A percentile compares a stretch with the other conserved stretches of the same genome.
Evolutionary conservation across 2,888 invertebrate genomes (phyloP).

Genomic region (Leuctra nigra): DNA sequence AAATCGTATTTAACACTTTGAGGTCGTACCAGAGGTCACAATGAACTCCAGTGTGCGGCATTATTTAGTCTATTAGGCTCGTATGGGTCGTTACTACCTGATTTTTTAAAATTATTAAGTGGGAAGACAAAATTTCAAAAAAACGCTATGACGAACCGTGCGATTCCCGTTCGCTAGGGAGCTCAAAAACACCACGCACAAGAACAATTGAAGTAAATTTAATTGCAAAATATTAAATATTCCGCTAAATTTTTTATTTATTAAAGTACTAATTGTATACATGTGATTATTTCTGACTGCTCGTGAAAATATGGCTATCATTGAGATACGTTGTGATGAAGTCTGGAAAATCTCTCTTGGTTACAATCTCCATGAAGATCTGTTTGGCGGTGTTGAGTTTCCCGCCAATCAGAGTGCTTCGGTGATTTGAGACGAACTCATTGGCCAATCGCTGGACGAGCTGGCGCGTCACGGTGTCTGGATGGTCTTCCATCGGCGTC

Average conservation of each 20-base stretch:
- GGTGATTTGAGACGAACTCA: neutral
- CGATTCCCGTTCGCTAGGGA: too few species aligned
- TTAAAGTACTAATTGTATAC: neutral
- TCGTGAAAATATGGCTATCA: conserved; percentile 34
- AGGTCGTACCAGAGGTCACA: too few species aligned
- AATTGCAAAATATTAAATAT: neutral
- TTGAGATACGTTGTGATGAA: conserved; percentile 59
- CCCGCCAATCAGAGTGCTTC: neutral
- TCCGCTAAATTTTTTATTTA: neutral
- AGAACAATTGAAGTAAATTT: too few species aligned
- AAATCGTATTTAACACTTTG: too few species aligned
- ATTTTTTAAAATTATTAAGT: too few species aligned
- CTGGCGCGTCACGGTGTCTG: neutral
- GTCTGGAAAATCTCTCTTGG: conserved; percentile 52
- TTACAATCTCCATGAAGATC: conserved; percentile 55
- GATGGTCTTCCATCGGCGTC: neutral
- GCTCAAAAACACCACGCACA: too few species aligned
- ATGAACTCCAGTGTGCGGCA: too few species aligned
- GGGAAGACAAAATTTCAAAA: too few species aligned
- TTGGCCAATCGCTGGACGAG: neutral
- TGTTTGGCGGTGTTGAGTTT: conserved; percentile 36
- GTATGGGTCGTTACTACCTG: too few species aligned
- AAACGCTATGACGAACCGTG: too few species aligned
- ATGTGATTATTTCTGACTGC: neutral
- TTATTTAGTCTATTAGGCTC: too few species aligned